Conservation (phyloP, 2,888 invertebrate genomes). For the Andrena chrysosceles region DNA sequence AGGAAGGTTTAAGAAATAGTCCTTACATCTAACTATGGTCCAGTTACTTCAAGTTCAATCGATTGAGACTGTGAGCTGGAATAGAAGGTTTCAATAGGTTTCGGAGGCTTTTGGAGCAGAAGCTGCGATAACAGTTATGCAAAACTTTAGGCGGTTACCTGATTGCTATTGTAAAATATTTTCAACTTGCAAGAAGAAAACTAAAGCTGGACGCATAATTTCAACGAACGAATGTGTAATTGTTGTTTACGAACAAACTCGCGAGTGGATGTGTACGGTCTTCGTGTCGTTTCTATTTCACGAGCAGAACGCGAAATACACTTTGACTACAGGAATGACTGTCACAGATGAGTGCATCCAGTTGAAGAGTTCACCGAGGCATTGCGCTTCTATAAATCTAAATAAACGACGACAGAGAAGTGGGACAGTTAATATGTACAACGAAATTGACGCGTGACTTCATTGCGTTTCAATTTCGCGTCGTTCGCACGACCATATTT, state of each 20-base stretch:
- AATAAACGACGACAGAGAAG: conserved; percentile 49
- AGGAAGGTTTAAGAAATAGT: too few species aligned
- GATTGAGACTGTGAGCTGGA: too few species aligned
- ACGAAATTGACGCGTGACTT: conserved; percentile 47
- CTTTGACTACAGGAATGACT: background rate
- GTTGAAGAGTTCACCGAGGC: conserved; percentile 53
- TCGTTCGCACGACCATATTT: conserved; percentile 15
- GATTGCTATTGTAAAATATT: too few species aligned
- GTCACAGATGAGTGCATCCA: background rate
- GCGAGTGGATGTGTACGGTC: background rate
- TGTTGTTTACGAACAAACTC: background rate
- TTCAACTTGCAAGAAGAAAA: too few species aligned
- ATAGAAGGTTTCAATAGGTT: too few species aligned
- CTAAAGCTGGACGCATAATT: background rate
- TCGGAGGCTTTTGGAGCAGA: too few species aligned
- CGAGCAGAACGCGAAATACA: background rate
- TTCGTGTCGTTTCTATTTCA: conserved; percentile 10
- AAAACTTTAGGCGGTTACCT: too few species aligned
- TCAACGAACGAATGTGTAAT: background rate
- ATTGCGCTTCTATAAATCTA: conserved; percentile 57
- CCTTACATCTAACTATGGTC: too few species aligned
- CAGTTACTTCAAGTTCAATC: too few species aligned
- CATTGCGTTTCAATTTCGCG: conserved; percentile 39
- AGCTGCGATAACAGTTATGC: too few species aligned
- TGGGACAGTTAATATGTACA: conserved; percentile 41